Evolutionary conservation across 1,140 invertebrate genomes (phyloP).

Genomic region (Oncopodura yosiiana): DNA sequence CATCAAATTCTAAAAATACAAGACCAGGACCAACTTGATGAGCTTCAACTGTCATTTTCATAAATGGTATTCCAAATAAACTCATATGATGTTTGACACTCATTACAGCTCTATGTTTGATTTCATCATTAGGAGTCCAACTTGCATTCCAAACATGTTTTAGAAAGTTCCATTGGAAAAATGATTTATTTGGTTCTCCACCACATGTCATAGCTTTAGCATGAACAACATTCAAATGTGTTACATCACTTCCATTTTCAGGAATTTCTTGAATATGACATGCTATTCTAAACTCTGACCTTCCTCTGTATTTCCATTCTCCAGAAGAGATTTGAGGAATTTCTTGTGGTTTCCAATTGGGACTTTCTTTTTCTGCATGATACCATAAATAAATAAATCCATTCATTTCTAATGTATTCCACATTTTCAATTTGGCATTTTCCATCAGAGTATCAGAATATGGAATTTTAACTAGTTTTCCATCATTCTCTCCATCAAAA

Average conservation of each 20-base stretch:
- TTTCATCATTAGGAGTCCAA: conserved; percentile 36
- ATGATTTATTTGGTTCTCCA: conserved; percentile 38
- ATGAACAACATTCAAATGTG: conserved; percentile 47
- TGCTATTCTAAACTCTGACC: conserved; percentile 63
- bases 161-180: conserved; percentile 28
- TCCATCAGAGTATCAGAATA: conserved; percentile 52
- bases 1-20: conserved; percentile 37
- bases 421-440: conserved; percentile 52
- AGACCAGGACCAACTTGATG: conserved; percentile 48
- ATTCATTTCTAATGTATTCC: conserved; percentile 58
- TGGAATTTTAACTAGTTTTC: conserved; percentile 46
- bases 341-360: conserved; percentile 56
- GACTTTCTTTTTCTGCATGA: conserved; percentile 59
- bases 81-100: conserved; percentile 49
- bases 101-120: conserved; percentile 54
- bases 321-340: conserved; percentile 48
- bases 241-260: conserved; percentile 51
- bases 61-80: conserved; percentile 43
- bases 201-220: conserved; percentile 42
- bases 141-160: conserved; percentile 38
- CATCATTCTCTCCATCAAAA: conserved; percentile 47
- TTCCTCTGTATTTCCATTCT: conserved; percentile 57
- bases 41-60: conserved; percentile 48
- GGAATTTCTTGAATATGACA: conserved; percentile 60
- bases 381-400: conserved; percentile 72